These are phyloP conservation scores for Phoenoteleia sp. DNA, from an alignment of 2,888 invertebrate species.

Conservation along the genomic window DNA sequence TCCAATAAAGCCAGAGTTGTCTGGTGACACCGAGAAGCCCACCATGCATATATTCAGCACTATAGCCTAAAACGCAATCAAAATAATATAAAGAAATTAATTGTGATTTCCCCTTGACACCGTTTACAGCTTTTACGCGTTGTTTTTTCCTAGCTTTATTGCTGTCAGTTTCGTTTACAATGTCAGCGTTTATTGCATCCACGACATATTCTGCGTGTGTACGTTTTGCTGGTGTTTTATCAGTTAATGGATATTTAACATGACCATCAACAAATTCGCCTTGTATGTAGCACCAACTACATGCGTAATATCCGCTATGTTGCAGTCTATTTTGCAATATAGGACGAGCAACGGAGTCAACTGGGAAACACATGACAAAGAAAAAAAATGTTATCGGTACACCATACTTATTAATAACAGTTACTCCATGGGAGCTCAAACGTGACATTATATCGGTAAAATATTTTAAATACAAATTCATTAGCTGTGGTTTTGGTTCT, in stretches of 20 bases:
- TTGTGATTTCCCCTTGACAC: constrained; percentile 40
- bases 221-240: background rate
- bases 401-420: background rate
- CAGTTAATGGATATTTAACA: constrained; percentile 20
- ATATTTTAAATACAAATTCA: constrained; percentile 30
- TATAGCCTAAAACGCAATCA: constrained; percentile 58
- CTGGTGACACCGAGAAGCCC: constrained; percentile 33
- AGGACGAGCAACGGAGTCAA: constrained; percentile 29
- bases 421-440: background rate
- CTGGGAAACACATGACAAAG: constrained; percentile 6
- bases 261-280: constrained; percentile 11
- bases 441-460: background rate
- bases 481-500: constrained; percentile 24
- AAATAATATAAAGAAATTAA: constrained; percentile 18
- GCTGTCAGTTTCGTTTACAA: background rate
- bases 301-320: constrained; percentile 9
- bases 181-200: constrained; percentile 31
- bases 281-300: constrained; percentile 36
- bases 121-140: constrained; percentile 15
- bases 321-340: constrained; percentile 38
- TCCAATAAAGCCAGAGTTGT: constrained; percentile 47
- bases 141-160: background rate
- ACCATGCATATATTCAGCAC: constrained; percentile 57
- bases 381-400: background rate
- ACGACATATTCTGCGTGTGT: constrained; percentile 34